Evolutionary conservation across 35 echinoderm and acorn worm genomes (phyloP).

Genomic region (Apostichopus parvimensis): DNA sequence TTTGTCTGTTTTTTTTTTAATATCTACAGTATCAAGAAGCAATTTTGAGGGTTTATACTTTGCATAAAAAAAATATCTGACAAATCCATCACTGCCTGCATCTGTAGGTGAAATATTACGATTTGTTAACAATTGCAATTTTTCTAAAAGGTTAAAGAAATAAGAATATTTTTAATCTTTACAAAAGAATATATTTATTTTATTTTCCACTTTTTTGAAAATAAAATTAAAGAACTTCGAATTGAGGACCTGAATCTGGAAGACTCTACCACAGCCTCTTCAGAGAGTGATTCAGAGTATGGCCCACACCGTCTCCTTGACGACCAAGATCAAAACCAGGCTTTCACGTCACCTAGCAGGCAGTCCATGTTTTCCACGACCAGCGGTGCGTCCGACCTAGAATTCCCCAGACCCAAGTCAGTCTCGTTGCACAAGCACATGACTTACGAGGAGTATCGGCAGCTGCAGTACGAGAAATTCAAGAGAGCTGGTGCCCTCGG

Average conservation of each 20-base stretch:
- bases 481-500: constrained; percentile 95
- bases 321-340: constrained; percentile 4
- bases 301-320: constrained; percentile 11
- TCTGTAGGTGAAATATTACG: too few species aligned
- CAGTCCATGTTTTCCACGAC: constrained; percentile 65
- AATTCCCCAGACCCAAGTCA: constrained; percentile 87
- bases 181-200: neutral
- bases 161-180: too few species aligned
- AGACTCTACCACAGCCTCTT: constrained; percentile 68
- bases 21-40: too few species aligned
- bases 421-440: constrained; percentile 93
- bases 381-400: constrained; percentile 73
- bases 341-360: constrained; percentile 51
- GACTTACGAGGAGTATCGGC: constrained; percentile 88
- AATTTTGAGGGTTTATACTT: too few species aligned
- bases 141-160: too few species aligned
- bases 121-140: too few species aligned
- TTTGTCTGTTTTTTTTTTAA: neutral
- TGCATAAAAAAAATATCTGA: too few species aligned
- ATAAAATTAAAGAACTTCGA: constrained; percentile 46
- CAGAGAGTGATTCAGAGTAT: constrained; percentile 77
- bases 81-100: too few species aligned
- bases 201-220: neutral
- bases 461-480: constrained; percentile 94
- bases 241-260: constrained; percentile 83